phyloP scores from a whole-genome alignment of 2,113 vertebrate genomes.

The Elephantulus edwardii region DNA sequence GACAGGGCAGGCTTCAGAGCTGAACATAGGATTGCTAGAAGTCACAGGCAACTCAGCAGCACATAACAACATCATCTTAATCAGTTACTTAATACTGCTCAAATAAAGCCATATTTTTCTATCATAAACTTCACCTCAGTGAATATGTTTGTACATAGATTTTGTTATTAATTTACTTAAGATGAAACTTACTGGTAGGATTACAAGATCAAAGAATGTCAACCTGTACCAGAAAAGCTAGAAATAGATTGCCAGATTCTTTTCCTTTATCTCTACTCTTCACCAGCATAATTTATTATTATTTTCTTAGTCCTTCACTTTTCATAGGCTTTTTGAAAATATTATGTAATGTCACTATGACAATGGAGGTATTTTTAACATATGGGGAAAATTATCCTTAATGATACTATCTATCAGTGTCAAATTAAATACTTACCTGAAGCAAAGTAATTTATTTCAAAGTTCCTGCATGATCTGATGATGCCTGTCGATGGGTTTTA shows the following conservation, averaged over 20 bases:
- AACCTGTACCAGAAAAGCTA: neutral
- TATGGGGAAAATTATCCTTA: constrained; percentile 15
- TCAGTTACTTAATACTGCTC: neutral
- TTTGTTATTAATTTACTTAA: constrained; percentile 25
- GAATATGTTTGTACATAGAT: neutral
- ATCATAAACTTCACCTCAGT: neutral
- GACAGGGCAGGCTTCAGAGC: too few species aligned
- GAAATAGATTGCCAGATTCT: neutral
- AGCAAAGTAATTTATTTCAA: constrained; percentile 13
- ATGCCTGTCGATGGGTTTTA: neutral
- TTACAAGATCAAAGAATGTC: neutral
- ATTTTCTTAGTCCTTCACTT: neutral
- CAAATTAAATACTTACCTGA: constrained; percentile 43
- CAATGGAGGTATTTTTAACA: constrained; percentile 55
- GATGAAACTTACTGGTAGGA: neutral
- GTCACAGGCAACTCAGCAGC: too few species aligned
- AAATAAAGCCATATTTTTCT: neutral
- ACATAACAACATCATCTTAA: too few species aligned
- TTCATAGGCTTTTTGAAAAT: constrained; percentile 33
- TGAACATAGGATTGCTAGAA: too few species aligned
- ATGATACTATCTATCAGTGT: neutral
- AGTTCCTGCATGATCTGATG: constrained; percentile 3
- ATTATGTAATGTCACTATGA: constrained; percentile 43
- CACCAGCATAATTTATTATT: neutral
- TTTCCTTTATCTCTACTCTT: neutral